Evolutionary conservation across 1,140 invertebrate species (phyloP).

Genomic region (Bombus pascuorum): DNA sequence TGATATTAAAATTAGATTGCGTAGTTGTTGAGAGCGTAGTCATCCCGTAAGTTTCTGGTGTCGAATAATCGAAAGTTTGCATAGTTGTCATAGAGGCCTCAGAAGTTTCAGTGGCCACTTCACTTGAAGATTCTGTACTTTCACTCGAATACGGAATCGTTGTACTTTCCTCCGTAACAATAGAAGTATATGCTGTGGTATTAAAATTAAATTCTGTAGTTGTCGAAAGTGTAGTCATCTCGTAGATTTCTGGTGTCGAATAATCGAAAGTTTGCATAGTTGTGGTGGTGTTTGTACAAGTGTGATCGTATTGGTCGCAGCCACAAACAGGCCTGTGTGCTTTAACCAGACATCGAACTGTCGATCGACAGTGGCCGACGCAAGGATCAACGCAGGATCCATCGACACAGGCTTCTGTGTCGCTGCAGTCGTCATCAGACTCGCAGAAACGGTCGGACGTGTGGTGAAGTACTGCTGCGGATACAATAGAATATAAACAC

Average conservation of each 20-base stretch:
- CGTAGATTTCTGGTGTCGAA: conserved; percentile 1
- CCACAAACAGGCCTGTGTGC: conserved; percentile 83
- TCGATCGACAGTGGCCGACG: conserved; percentile 83
- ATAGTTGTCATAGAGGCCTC: no score
- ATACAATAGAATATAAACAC: conserved; percentile 80
- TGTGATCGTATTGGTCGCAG: conserved; percentile 72
- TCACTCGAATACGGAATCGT: background rate
- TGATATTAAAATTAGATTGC: background rate
- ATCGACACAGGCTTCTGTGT: conserved; percentile 85
- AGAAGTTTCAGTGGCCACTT: conserved; percentile 3
- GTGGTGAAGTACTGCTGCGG: conserved; percentile 81
- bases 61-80: no score
- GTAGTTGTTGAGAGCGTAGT: no score
- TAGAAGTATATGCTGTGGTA: background rate
- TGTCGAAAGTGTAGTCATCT: background rate
- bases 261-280: conserved; percentile 21
- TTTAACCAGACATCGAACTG: conserved; percentile 84
- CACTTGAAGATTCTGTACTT: background rate
- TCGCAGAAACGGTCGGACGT: conserved; percentile 82
- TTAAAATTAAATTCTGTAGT: background rate
- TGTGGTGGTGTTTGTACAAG: conserved; percentile 43
- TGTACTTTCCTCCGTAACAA: background rate
- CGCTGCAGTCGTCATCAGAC: conserved; percentile 86
- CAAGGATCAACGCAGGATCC: conserved; percentile 87
- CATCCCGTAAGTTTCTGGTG: no score